These are phyloP conservation scores for Somateria mollissima DNA, from an alignment of 2,797 vertebrate species.

Conservation along the genomic window DNA sequence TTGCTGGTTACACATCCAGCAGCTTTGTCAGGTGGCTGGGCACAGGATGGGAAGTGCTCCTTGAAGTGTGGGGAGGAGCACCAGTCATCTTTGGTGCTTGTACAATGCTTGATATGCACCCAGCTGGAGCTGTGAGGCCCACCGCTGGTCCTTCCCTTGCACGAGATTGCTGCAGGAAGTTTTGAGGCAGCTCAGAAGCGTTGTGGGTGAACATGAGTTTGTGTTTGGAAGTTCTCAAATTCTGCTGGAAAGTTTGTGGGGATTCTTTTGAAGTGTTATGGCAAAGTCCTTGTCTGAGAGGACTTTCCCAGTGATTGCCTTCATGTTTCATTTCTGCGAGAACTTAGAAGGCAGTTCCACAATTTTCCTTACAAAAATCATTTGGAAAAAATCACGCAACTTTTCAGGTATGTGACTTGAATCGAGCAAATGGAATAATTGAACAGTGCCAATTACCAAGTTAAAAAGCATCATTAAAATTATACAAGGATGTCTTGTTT, in stretches of 20 bases:
- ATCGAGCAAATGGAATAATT: not conserved
- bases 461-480: not conserved
- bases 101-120: accelerated
- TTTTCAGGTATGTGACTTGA: not conserved
- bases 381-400: not conserved
- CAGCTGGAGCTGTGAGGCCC: not conserved
- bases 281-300: not conserved
- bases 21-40: not conserved
- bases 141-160: not conserved
- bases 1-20: accelerated
- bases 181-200: not conserved
- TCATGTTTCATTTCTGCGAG: not conserved
- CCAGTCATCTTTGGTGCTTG: not conserved
- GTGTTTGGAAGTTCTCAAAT: not conserved
- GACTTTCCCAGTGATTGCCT: not conserved
- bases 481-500: not conserved
- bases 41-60: not conserved
- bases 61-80: accelerated
- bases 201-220: not conserved
- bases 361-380: not conserved
- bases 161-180: accelerated
- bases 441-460: not conserved
- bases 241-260: not conserved
- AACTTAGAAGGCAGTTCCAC: not conserved
- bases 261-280: not conserved